Conservation (phyloP, 2,888 invertebrate species). For the Pammene fasciana region DNA sequence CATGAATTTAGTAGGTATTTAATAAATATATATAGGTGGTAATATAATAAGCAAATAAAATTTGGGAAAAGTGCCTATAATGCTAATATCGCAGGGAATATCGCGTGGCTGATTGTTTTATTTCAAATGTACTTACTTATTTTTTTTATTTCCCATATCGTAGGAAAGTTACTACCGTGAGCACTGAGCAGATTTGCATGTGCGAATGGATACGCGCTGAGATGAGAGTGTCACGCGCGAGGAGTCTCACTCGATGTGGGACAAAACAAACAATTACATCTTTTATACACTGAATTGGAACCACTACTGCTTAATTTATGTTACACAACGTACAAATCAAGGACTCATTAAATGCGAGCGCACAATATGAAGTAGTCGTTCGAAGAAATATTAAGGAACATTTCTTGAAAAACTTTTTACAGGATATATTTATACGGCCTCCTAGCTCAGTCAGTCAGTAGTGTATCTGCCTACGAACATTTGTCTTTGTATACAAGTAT, state of each 20-base stretch:
- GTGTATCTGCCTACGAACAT: too few relatives aligned
- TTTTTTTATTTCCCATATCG: slow-evolving; percentile 27
- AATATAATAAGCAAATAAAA: not conserved
- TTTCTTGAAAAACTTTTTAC: too few relatives aligned
- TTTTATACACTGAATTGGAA: slow-evolving; percentile 7
- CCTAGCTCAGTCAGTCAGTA: too few relatives aligned
- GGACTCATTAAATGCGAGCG: slow-evolving; percentile 11
- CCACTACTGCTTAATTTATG: slow-evolving; percentile 21
- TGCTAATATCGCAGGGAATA: not conserved
- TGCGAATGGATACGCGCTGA: not conserved
- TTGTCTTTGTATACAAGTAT: too few relatives aligned
- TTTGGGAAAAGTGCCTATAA: not conserved
- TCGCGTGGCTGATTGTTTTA: slow-evolving; percentile 5
- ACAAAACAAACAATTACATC: not conserved
- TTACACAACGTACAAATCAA: slow-evolving; percentile 4
- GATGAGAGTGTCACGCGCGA: not conserved
- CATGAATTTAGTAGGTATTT: too few relatives aligned
- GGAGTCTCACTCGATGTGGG: slow-evolving; percentile 1
- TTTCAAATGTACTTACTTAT: slow-evolving; percentile 23
- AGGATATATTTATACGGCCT: too few relatives aligned
- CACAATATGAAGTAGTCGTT: not conserved
- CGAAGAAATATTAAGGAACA: too few relatives aligned
- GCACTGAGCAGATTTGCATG: not conserved
- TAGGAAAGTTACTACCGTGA: not conserved
- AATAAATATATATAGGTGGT: too few relatives aligned